phyloP scores from a whole-genome alignment of 2,888 invertebrate genomes.

The Parascotia fuliginaria region DNA sequence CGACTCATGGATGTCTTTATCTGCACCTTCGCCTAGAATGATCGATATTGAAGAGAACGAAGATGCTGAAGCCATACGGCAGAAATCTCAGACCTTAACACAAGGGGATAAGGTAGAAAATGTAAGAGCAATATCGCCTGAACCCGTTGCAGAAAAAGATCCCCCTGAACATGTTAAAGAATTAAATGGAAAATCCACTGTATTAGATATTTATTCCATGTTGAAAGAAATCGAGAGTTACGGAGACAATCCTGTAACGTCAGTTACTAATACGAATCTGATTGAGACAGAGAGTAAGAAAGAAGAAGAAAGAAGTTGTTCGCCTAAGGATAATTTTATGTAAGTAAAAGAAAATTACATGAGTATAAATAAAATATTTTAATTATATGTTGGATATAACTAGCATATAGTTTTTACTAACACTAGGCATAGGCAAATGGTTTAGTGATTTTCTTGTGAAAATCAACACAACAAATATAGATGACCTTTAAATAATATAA shows the following conservation, averaged over 20 bases:
- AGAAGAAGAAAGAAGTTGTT: constrained; percentile 53
- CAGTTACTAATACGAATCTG: constrained; percentile 46
- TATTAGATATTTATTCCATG: constrained; percentile 82
- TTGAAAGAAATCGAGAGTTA: constrained; percentile 81
- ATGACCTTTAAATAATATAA: too few relatives aligned
- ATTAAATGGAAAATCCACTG: constrained; percentile 68
- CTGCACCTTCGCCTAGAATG: constrained; percentile 70
- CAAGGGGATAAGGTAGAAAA: constrained; percentile 32
- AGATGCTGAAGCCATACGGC: too few relatives aligned
- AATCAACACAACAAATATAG: too few relatives aligned
- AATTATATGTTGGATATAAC: too few relatives aligned
- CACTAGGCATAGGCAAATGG: too few relatives aligned
- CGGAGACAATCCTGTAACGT: constrained; percentile 71
- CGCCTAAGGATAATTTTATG: constrained; percentile 78
- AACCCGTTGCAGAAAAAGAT: constrained; percentile 37
- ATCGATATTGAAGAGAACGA: constrained; percentile 56
- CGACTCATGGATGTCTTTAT: constrained; percentile 82
- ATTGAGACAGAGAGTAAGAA: constrained; percentile 51
- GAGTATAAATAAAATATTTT: too few relatives aligned
- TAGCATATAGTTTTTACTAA: too few relatives aligned
- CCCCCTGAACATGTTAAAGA: constrained; percentile 51
- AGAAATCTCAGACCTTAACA: constrained; percentile 19
- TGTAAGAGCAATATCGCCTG: constrained; percentile 14
- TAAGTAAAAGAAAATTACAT: too few relatives aligned
- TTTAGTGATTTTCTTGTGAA: too few relatives aligned